phyloP scores from a whole-genome alignment of 2,797 vertebrate species.

The Meda fulgida region DNA sequence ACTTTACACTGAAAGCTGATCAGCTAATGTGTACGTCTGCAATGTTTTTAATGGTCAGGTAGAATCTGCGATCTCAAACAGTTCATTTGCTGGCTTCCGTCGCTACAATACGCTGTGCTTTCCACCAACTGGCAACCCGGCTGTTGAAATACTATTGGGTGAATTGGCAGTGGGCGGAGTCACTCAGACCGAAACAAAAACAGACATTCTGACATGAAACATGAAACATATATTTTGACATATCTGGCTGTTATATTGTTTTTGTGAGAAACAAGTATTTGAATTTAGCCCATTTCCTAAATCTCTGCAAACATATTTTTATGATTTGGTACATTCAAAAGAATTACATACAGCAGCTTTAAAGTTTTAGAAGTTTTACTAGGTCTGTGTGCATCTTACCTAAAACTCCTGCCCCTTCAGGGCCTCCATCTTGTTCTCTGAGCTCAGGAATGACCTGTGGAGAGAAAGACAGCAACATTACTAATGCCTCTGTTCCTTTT shows the following conservation, averaged over 20 bases:
- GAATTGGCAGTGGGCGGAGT: not conserved
- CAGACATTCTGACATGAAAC: not conserved
- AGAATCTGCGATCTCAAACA: not conserved
- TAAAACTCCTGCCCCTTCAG: constrained; percentile 87
- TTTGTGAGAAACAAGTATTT: not conserved
- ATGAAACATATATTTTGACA: not conserved
- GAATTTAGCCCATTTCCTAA: not conserved
- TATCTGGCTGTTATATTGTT: not conserved
- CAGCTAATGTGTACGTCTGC: not conserved
- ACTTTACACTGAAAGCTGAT: not conserved
- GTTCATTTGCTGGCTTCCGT: not conserved
- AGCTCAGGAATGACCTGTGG: constrained; percentile 90
- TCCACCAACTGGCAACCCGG: not conserved
- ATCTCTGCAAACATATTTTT: not conserved
- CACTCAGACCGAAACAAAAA: not conserved
- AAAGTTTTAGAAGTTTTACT: not conserved
- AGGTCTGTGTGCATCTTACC: constrained; percentile 78
- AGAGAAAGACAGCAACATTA: not conserved
- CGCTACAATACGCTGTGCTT: not conserved
- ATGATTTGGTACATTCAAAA: not conserved
- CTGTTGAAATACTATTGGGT: not conserved
- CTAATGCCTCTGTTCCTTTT: not conserved
- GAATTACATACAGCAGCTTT: not conserved
- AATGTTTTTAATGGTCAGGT: not conserved
- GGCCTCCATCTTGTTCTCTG: constrained; percentile 82